These are phyloP conservation scores for Drosophila emarginata DNA, from an alignment of 2,888 invertebrate species.

Conservation along the genomic window DNA sequence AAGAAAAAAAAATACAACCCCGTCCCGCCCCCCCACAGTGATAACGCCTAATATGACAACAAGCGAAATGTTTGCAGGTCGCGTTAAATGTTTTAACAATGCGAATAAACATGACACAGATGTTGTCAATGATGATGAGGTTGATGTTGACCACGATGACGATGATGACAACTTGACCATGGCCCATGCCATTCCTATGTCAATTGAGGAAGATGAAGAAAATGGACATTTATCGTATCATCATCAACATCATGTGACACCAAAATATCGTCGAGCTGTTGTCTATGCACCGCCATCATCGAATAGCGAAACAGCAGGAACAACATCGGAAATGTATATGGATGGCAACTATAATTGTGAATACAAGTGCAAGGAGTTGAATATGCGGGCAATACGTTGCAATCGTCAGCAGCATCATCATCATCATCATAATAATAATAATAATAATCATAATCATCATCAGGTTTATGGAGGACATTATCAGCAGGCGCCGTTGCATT, in stretches of 20 bases:
- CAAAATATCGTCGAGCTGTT: slow-evolving; percentile 57
- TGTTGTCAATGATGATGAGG: slow-evolving; percentile 48
- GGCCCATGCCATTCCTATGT: slow-evolving; percentile 11
- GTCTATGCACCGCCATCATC: slow-evolving; percentile 63
- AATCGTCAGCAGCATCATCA: slow-evolving; percentile 69
- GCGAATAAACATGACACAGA: slow-evolving; percentile 61
- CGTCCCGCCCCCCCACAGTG: slow-evolving; percentile 66
- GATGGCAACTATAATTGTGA: slow-evolving; percentile 76
- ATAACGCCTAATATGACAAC: slow-evolving; percentile 78
- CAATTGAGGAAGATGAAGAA: slow-evolving; percentile 16
- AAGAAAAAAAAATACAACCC: no score
- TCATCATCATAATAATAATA: slow-evolving; percentile 48
- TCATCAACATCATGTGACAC: slow-evolving; percentile 54
- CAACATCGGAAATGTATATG: slow-evolving; percentile 50
- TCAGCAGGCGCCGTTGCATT: slow-evolving; percentile 69
- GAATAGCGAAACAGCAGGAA: slow-evolving; percentile 34
- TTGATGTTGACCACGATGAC: slow-evolving; percentile 17
- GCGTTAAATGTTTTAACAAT: slow-evolving; percentile 71
- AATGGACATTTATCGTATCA: slow-evolving; percentile 27
- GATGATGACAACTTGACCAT: background rate
- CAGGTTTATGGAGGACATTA: slow-evolving; percentile 48
- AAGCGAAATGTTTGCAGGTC: slow-evolving; percentile 81
- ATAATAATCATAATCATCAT: slow-evolving; percentile 21
- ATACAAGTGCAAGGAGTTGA: slow-evolving; percentile 79
- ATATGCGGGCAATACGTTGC: slow-evolving; percentile 78